Evolutionary conservation across 2,113 vertebrate genomes (phyloP), one percentile per base, ranked within the genome.

Genomic region (Onychostruthus taczanowskii): DNA sequence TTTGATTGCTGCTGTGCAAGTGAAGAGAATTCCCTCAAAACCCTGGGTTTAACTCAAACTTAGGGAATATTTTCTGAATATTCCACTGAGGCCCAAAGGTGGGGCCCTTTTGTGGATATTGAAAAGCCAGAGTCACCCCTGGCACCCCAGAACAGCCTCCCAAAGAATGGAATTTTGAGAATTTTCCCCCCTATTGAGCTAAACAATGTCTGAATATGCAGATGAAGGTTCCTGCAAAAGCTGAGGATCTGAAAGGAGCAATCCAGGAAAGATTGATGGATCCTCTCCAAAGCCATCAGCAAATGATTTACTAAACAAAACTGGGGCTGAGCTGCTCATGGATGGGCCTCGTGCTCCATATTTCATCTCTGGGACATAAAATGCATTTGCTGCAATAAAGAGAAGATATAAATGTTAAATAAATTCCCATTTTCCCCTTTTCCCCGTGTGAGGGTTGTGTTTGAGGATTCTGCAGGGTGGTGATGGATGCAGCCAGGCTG

Each of bases 261-360:
- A 9, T 84, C 64, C 50, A 3, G 74, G 37, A 37, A 31, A 79
- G 91, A 94, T 92, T 94, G 92, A 95, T 93, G 89, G 64, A 37
- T 58, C 67, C 7, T 24, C 44, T 11, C 26, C 84, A 31, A 6
- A 13, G 35, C 74, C 26, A 3, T 62, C 84, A 76, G 77, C 69
- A 89, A 64, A 82, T 94, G 89, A 95, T 97, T 96, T 91, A 92
- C 81, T 75, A 75, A 94, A 94, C 89, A 84, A 82, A 91, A 91
- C 58, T 6, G 62, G 73, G 49, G 26, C 87, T 10, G 74, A 77
- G 80, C 16, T 90, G 50, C 41, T 86, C 50, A n/a, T 27, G 89
- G 59, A 66, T 39, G 44, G 61, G 91, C 49, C 84, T 81, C 53
- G 22, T 2, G 53, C 73, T 67, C 53, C 49, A 58, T 89, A 89